These are phyloP conservation scores for Andrena bicolor DNA, from an alignment of 2,888 invertebrate species.

Conservation along the genomic window DNA sequence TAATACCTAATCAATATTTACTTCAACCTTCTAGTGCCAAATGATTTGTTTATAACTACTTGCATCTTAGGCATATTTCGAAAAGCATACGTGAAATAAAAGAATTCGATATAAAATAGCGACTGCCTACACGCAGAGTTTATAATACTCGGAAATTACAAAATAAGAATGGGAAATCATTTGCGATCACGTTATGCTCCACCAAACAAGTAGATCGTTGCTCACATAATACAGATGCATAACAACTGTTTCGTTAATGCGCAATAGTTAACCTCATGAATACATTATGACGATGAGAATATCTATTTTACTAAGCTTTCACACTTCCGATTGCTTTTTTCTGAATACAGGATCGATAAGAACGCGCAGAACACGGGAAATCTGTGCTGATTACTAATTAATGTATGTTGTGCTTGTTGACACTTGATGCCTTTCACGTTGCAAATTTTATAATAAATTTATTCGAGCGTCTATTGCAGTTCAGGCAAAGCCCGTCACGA, in stretches of 20 bases:
- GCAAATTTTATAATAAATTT: not conserved
- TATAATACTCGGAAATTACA: not conserved
- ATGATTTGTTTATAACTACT: no score
- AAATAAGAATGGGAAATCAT: not conserved
- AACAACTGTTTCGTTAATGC: slow-evolving; percentile 19
- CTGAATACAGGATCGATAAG: not conserved
- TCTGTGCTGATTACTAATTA: not conserved
- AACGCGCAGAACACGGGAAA: not conserved
- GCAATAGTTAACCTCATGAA: slow-evolving; percentile 20
- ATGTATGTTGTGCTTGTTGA: not conserved
- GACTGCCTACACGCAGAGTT: not conserved
- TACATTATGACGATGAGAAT: slow-evolving; percentile 19
- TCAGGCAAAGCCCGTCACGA: not conserved
- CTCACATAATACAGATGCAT: slow-evolving; percentile 1
- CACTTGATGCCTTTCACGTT: not conserved
- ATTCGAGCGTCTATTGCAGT: not conserved
- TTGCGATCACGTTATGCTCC: slow-evolving; percentile 15
- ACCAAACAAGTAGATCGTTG: slow-evolving; percentile 28
- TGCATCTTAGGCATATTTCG: no score
- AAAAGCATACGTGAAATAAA: not conserved
- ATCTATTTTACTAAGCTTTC: slow-evolving; percentile 7
- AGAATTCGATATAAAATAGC: not conserved
- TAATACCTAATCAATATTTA: no score
- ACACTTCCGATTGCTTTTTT: slow-evolving; percentile 11
- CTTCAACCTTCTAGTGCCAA: no score